Evolutionary conservation across 1,140 invertebrate genomes (phyloP).

Genomic region (Cardiocondyla obscurior): DNA sequence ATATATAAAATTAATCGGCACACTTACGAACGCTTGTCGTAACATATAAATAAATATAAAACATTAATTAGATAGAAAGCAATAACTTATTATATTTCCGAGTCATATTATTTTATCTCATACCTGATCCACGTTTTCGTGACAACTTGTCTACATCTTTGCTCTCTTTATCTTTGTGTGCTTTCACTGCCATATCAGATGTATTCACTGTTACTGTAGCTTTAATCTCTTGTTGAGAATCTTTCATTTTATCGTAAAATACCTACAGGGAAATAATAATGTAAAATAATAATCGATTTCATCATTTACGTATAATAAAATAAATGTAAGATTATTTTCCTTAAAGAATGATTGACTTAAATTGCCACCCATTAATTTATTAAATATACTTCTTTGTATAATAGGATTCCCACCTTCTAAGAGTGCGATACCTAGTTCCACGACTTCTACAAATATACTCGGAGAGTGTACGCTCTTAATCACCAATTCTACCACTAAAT

Average conservation of each 20-base stretch:
- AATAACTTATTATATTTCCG: background rate
- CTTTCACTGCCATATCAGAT: conserved; percentile 91
- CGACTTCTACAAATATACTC: conserved; percentile 97
- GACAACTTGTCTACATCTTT: conserved; percentile 88
- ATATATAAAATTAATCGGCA: background rate
- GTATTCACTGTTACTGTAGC: conserved; percentile 95
- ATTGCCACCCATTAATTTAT: conserved; percentile 94
- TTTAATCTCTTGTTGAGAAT: conserved; percentile 97
- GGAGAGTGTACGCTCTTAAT: conserved; percentile 95
- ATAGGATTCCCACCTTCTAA: conserved; percentile 98
- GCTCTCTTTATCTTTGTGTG: conserved; percentile 89
- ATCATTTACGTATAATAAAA: background rate
- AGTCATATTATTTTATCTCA: conserved; percentile 29
- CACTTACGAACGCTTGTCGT: background rate
- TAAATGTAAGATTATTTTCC: conserved; percentile 82
- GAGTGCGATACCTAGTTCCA: conserved; percentile 98
- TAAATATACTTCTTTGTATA: conserved; percentile 96
- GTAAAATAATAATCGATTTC: background rate
- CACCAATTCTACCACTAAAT: conserved; percentile 98
- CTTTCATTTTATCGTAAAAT: conserved; percentile 98
- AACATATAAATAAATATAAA: background rate
- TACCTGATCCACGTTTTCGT: conserved; percentile 85
- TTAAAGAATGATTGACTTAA: conserved; percentile 98
- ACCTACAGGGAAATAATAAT: conserved; percentile 85
- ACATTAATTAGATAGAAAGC: background rate